Evolutionary conservation across 2,888 invertebrate species (phyloP).

Genomic region (Ypsolopha scabrella): DNA sequence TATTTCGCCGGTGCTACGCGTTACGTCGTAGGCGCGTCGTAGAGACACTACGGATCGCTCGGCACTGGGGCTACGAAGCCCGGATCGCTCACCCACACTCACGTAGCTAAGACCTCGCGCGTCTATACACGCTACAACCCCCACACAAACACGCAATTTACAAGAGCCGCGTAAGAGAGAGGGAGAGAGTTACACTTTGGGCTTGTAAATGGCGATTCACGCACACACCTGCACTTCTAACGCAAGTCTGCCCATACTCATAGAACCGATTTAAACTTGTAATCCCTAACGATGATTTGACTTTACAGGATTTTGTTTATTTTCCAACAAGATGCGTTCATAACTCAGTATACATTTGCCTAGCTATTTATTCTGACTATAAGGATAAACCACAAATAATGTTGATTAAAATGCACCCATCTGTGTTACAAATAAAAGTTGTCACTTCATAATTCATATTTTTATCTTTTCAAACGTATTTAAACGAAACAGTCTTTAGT

Average conservation of each 20-base stretch:
- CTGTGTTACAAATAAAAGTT: neutral
- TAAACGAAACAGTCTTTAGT: too few species aligned
- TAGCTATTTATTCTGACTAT: too few species aligned
- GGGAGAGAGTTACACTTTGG: slow-evolving; percentile 59
- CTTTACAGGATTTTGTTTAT: slow-evolving; percentile 45
- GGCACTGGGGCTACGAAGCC: slow-evolving; percentile 63
- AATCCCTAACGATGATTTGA: slow-evolving; percentile 65
- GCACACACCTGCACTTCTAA: slow-evolving; percentile 30
- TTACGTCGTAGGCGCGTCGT: slow-evolving; percentile 59
- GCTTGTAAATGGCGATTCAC: slow-evolving; percentile 58
- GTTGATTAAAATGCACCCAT: neutral
- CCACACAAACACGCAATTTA: slow-evolving; percentile 35
- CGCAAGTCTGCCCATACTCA: slow-evolving; percentile 42
- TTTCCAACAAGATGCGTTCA: neutral
- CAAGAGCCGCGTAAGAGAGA: slow-evolving; percentile 44
- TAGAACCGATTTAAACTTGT: slow-evolving; percentile 62
- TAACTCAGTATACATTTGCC: too few species aligned
- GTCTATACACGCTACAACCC: slow-evolving; percentile 28
- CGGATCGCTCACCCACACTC: slow-evolving; percentile 56
- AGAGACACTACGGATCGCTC: slow-evolving; percentile 50
- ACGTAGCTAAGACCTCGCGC: slow-evolving; percentile 28
- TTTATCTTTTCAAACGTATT: too few species aligned
- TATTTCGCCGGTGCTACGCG: slow-evolving; percentile 14
- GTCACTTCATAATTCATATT: too few species aligned
- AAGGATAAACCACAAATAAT: neutral